These are phyloP conservation scores for Tokudaia tokunoshimensis DNA, from an alignment of 2,797 vertebrate species.

Conservation along the genomic window DNA sequence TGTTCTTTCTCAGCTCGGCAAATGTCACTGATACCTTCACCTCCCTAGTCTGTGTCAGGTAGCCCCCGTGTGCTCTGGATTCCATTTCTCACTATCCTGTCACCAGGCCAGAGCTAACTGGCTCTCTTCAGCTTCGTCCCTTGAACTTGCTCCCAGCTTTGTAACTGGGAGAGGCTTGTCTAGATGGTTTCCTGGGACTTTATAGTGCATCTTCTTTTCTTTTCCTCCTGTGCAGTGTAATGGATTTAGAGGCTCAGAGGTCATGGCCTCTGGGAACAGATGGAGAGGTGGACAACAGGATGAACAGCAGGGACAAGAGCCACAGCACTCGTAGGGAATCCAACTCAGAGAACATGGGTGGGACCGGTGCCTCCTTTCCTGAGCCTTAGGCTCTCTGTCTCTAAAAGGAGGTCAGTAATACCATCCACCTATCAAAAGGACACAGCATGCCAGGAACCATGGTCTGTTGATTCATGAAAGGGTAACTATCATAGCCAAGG, in stretches of 20 bases:
- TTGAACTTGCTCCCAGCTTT: slow-evolving; percentile 46
- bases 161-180: not conserved
- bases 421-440: not conserved
- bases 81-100: not conserved
- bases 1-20: not conserved
- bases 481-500: not conserved
- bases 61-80: not conserved
- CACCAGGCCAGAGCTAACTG: not conserved
- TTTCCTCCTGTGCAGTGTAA: not conserved
- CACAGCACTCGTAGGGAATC: accelerated
- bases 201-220: not conserved
- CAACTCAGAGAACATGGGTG: not conserved
- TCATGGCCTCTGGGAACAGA: not conserved
- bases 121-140: not conserved
- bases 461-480: not conserved
- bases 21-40: not conserved
- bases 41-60: not conserved
- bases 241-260: not conserved
- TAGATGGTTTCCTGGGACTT: slow-evolving; percentile 10
- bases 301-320: not conserved
- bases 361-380: not conserved
- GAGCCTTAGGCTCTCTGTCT: not conserved
- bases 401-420: not conserved
- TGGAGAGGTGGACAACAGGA: not conserved
- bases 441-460: not conserved